Percentiles rank a stretch among this genome's conserved stretches.
phyloP scores from a whole-genome alignment of 2,113 vertebrate genomes.

The Platanista minor region DNA sequence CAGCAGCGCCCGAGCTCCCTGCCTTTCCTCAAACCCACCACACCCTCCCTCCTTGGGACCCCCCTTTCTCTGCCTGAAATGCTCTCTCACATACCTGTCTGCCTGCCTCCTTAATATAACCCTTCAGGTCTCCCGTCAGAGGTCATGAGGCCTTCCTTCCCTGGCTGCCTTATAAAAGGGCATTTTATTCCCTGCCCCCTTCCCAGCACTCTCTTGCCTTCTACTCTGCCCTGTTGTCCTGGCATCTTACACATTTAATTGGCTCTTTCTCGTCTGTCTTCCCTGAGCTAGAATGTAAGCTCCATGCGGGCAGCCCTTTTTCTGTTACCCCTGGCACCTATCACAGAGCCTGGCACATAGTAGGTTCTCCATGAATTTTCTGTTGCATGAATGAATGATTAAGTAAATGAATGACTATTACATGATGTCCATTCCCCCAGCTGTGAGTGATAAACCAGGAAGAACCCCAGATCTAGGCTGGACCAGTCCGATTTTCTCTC shows the following conservation, averaged over 20 bases:
- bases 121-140: neutral
- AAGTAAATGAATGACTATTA: neutral
- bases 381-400: neutral
- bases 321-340: neutral
- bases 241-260: neutral
- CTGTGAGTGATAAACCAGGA: neutral
- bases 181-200: neutral
- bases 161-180: neutral
- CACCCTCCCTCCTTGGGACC: neutral
- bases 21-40: neutral
- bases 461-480: neutral
- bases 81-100: neutral
- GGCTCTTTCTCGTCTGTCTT: neutral
- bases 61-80: neutral
- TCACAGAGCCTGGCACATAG: neutral
- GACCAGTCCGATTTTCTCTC: neutral
- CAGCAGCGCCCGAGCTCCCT: neutral
- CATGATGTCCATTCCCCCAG: neutral
- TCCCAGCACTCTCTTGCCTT: neutral
- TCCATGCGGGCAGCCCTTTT: neutral
- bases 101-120: neutral
- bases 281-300: neutral
- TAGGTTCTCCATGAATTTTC: neutral
- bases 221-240: neutral
- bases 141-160: neutral